Evolutionary conservation across 2,888 invertebrate genomes (phyloP).

Genomic region (Drosophila greeni): DNA sequence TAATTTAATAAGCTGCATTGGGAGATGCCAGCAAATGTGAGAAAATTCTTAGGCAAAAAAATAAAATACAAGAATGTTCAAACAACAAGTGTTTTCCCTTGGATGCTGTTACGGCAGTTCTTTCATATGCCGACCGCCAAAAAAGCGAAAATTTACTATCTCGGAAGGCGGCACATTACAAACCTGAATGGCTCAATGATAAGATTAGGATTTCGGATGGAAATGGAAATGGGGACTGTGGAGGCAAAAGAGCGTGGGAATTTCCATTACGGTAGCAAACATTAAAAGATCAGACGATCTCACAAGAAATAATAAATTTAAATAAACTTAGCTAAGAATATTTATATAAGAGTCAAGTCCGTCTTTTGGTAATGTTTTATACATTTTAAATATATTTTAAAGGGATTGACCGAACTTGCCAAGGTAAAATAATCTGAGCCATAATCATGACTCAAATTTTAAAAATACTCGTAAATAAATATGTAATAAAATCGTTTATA

Average conservation of each 20-base stretch:
- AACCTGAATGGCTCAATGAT: slow-evolving; percentile 23
- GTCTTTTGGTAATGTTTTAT: no score
- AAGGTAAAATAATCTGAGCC: neutral
- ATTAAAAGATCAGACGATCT: neutral
- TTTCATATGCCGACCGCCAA: slow-evolving; percentile 28
- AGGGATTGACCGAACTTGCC: no score
- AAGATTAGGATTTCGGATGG: slow-evolving; percentile 30
- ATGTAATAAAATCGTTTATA: neutral
- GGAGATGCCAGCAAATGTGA: neutral
- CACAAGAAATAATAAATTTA: neutral
- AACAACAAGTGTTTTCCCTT: slow-evolving; percentile 11
- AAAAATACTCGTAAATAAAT: neutral
- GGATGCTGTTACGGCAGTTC: slow-evolving; percentile 8
- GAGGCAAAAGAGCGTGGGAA: slow-evolving; percentile 29
- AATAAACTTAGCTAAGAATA: neutral
- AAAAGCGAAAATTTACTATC: neutral
- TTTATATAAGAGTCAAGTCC: no score
- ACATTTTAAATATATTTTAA: no score
- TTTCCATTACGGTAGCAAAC: slow-evolving; percentile 17
- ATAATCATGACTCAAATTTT: neutral
- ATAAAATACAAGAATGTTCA: neutral
- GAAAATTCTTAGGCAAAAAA: slow-evolving; percentile 9
- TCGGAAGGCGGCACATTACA: slow-evolving; percentile 26
- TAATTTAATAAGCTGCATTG: slow-evolving; percentile 1
- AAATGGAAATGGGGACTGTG: neutral